Percentiles rank a stretch among this genome's conserved stretches.
phyloP scores from a whole-genome alignment of 2,797 vertebrate species.

The Onychomys leucogaster region DNA sequence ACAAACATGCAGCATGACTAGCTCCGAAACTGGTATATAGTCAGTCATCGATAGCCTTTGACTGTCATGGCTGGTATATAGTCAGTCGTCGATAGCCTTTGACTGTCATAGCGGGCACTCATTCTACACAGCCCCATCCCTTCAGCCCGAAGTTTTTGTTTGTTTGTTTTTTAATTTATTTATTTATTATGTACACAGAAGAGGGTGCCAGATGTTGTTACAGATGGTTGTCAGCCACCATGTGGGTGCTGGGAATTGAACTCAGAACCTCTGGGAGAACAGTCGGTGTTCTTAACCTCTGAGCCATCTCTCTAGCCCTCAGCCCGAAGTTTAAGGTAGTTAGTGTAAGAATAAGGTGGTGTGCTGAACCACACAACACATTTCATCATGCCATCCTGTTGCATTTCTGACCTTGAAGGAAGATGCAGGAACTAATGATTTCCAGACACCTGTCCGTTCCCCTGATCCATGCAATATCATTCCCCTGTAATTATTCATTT shows the following conservation, averaged over 20 bases:
- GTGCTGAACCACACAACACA: background rate
- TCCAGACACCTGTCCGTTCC: background rate
- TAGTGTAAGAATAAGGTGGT: background rate
- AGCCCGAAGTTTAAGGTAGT: background rate
- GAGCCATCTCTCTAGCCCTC: too few species aligned
- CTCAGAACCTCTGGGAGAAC: too few species aligned
- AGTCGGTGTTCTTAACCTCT: too few species aligned
- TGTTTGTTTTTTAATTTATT: too few species aligned
- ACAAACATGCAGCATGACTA: background rate
- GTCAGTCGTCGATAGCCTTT: background rate
- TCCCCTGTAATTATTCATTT: background rate
- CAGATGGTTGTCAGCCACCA: too few species aligned
- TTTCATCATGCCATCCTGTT: background rate
- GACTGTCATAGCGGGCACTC: background rate
- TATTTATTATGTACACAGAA: too few species aligned
- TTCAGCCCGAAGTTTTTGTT: too few species aligned
- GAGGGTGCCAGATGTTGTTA: too few species aligned
- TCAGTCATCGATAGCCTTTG: background rate
- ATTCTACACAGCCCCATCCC: background rate
- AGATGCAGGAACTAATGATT: background rate
- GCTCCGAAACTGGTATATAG: background rate
- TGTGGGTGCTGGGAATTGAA: too few species aligned
- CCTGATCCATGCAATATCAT: background rate
- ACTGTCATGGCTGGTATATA: fast-evolving
- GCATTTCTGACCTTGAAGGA: background rate